Evolutionary conservation across 2,888 invertebrate species (phyloP).

Genomic region (Diploptera punctata): DNA sequence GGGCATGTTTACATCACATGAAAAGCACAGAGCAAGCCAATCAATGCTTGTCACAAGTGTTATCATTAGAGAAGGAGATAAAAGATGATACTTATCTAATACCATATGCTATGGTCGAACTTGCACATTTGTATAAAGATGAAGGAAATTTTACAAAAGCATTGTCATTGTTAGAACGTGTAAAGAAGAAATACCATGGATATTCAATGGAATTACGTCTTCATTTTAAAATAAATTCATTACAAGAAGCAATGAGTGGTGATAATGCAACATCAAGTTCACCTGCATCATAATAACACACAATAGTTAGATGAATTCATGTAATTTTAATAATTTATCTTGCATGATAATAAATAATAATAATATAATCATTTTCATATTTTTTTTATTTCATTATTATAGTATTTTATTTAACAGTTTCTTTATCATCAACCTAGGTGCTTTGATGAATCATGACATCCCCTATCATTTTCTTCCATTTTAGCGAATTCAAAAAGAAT

Average conservation of each 20-base stretch:
- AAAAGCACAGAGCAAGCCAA: conserved; percentile 79
- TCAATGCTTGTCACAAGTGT: conserved; percentile 69
- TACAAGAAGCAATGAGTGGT: conserved; percentile 46
- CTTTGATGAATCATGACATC: too few species aligned
- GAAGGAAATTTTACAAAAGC: conserved; percentile 73
- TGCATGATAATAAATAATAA: too few species aligned
- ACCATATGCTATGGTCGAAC: conserved; percentile 88
- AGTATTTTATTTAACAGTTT: too few species aligned
- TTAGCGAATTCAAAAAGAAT: too few species aligned
- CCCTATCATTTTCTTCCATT: too few species aligned
- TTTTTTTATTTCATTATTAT: too few species aligned
- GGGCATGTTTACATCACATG: conserved; percentile 82
- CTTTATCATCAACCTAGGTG: too few species aligned
- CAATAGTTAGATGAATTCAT: too few species aligned
- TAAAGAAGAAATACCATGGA: conserved; percentile 86
- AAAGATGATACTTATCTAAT: conserved; percentile 84
- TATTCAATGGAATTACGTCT: conserved; percentile 87
- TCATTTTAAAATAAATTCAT: conserved; percentile 87
- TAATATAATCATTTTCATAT: too few species aligned
- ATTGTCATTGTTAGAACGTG: conserved; percentile 75
- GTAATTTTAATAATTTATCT: too few species aligned
- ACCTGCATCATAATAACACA: too few species aligned
- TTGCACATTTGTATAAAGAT: conserved; percentile 78
- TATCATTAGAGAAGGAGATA: conserved; percentile 72
- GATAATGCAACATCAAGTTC: too few species aligned